phyloP scores from a whole-genome alignment of 2,113 vertebrate genomes.

The Herpailurus yagouaroundi region DNA sequence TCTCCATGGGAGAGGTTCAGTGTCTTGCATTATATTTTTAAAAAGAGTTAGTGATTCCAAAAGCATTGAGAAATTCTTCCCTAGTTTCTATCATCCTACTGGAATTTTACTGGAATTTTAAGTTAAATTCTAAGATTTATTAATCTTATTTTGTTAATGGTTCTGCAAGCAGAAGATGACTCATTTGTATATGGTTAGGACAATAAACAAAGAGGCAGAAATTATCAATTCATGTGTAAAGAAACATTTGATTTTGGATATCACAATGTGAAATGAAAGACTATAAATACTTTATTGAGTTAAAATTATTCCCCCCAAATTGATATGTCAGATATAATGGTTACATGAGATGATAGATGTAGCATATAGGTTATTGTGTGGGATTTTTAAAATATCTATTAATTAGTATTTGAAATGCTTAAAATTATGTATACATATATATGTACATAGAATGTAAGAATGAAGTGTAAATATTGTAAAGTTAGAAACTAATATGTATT shows the following conservation, averaged over 20 bases:
- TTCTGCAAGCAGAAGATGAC: not conserved
- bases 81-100: not conserved
- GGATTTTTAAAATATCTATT: not conserved
- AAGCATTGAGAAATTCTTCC: not conserved
- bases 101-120: not conserved
- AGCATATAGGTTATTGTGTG: not conserved
- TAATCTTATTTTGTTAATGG: not conserved
- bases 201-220: not conserved
- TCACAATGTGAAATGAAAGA: slow-evolving; percentile 28
- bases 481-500: not conserved
- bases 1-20: not conserved
- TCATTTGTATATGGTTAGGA: not conserved
- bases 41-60: not conserved
- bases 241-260: not conserved
- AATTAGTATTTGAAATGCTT: not conserved
- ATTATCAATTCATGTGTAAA: not conserved
- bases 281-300: not conserved
- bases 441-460: not conserved
- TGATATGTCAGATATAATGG: not conserved
- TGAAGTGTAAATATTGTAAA: not conserved
- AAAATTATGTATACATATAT: not conserved
- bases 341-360: not conserved
- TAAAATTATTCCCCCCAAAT: slow-evolving; percentile 13
- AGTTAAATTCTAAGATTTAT: slow-evolving; percentile 28
- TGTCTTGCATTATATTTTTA: not conserved